Evolutionary conservation across 1,140 invertebrate species (phyloP).

Genomic region (Tetranychus urticae): DNA sequence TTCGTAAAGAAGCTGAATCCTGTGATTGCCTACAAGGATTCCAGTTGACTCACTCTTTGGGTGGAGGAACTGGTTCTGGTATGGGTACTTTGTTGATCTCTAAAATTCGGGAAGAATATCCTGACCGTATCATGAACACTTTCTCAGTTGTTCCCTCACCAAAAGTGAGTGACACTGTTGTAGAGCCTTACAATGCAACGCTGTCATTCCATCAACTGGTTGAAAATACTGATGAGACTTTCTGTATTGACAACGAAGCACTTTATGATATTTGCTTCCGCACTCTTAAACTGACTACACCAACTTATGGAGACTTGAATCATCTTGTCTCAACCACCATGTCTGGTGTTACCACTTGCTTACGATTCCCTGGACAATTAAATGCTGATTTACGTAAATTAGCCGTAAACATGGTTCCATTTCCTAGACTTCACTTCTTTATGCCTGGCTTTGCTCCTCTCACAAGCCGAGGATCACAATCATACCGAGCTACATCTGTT

Average conservation of each 20-base stretch:
- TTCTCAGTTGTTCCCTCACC: slow-evolving; percentile 13
- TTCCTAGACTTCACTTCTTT: slow-evolving; percentile 28
- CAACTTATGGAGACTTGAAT: too few species aligned
- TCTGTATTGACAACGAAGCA: too few species aligned
- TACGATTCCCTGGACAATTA: too few species aligned
- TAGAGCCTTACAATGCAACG: slow-evolving; percentile 26
- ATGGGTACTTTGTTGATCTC: slow-evolving; percentile 18
- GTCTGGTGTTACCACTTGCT: too few species aligned
- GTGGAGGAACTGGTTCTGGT: slow-evolving; percentile 17
- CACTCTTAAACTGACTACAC: too few species aligned
- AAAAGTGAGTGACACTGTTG: slow-evolving; percentile 25
- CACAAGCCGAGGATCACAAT: slow-evolving; percentile 61
- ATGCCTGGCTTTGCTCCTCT: slow-evolving; percentile 45
- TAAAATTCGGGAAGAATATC: slow-evolving; percentile 19
- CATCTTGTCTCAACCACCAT: too few species aligned
- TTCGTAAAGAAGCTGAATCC: too few species aligned
- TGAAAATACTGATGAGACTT: slow-evolving; percentile 21
- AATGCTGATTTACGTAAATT: slow-evolving; percentile 27
- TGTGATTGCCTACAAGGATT: too few species aligned
- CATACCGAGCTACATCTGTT: slow-evolving; percentile 51
- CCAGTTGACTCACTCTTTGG: not conserved
- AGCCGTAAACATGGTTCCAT: slow-evolving; percentile 93
- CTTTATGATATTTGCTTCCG: too few species aligned
- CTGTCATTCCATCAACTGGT: slow-evolving; percentile 24
- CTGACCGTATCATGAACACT: slow-evolving; percentile 15